Conservation (phyloP, 2,888 invertebrate genomes). For the Margaritifera margaritifera region DNA sequence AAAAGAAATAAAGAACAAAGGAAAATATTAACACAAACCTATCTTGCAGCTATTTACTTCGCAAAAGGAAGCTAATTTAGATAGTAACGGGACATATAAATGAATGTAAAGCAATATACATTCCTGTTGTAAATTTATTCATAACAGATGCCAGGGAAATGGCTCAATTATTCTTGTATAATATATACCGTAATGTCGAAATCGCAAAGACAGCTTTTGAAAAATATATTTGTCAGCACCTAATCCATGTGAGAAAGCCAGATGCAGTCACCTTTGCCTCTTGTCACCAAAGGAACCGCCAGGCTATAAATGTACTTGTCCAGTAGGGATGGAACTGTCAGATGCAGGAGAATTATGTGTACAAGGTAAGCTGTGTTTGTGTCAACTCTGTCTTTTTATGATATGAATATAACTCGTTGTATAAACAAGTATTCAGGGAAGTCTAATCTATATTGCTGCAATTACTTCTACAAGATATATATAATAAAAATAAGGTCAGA, state of each 20-base stretch:
- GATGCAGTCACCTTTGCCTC: slow-evolving; percentile 93
- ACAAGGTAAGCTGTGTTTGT: slow-evolving; percentile 50
- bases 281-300: slow-evolving; percentile 82
- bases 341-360: slow-evolving; percentile 59
- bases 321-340: slow-evolving; percentile 80
- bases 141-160: no score
- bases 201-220: not conserved
- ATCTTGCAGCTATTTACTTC: no score
- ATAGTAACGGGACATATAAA: no score
- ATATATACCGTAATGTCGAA: not conserved
- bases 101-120: no score
- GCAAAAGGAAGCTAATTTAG: no score
- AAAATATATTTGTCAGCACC: slow-evolving; percentile 68
- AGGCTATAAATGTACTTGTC: slow-evolving; percentile 93
- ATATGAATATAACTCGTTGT: not conserved
- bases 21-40: no score
- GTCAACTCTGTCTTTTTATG: slow-evolving; percentile 12
- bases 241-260: slow-evolving; percentile 83
- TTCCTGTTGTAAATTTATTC: no score
- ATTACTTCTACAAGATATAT: no score
- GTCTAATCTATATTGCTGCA: not conserved
- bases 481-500: no score
- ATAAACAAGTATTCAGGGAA: no score
- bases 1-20: no score
- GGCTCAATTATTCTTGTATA: no score